phyloP scores from a whole-genome alignment of 2,113 vertebrate species.

The Brachyhypopomus occidentalis region DNA sequence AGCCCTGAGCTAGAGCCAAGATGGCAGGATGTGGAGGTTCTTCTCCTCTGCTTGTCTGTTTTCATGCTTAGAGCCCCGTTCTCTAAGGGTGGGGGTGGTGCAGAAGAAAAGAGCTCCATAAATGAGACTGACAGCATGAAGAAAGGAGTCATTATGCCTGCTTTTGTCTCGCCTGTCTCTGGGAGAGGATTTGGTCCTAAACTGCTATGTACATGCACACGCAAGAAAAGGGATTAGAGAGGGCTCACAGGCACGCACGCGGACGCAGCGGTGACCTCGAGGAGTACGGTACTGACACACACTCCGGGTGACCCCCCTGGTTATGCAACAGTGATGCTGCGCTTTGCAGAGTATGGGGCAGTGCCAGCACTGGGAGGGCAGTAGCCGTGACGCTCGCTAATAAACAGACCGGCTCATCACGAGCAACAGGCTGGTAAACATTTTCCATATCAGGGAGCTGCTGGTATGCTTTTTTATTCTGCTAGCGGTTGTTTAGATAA shows the following conservation, averaged over 20 bases:
- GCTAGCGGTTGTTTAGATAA: conserved; percentile 14
- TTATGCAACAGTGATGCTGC: conserved; percentile 3
- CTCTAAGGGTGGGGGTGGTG: conserved; percentile 2
- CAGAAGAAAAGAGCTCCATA: conserved; percentile 50
- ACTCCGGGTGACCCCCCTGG: neutral
- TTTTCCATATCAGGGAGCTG: neutral
- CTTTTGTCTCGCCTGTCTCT: conserved; percentile 39
- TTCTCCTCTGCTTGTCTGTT: neutral
- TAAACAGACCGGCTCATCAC: neutral
- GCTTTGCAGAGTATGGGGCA: neutral
- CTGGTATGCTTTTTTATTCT: conserved; percentile 19
- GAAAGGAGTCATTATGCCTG: conserved; percentile 44
- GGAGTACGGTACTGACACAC: neutral
- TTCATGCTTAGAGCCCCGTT: conserved; percentile 45
- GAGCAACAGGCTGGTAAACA: conserved; percentile 2
- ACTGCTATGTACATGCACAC: conserved; percentile 45
- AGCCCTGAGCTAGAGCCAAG: neutral
- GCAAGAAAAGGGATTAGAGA: conserved; percentile 32
- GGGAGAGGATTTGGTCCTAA: conserved; percentile 49
- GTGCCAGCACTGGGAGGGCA: neutral
- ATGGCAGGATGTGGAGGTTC: neutral
- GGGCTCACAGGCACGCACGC: conserved; percentile 18
- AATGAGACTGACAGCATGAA: conserved; percentile 55
- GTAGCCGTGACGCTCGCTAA: conserved; percentile 9
- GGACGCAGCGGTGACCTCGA: neutral